Evolutionary conservation across 1,140 invertebrate genomes (phyloP).

Genomic region (Hycleus cichorii): DNA sequence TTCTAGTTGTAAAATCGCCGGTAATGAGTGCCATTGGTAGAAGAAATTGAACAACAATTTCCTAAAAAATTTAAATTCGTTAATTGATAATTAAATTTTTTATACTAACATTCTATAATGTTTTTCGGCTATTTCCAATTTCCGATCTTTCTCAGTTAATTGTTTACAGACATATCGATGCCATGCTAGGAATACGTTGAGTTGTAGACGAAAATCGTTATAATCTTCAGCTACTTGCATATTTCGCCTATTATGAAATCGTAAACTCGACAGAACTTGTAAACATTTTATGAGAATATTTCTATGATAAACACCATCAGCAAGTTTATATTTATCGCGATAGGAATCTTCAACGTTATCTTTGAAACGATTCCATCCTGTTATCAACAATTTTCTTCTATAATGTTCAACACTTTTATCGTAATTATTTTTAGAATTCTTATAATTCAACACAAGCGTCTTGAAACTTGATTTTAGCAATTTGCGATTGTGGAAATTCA

Average conservation of each 20-base stretch:
- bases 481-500: conserved; percentile 49
- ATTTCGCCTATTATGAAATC: too few relatives aligned
- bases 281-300: conserved; percentile 31
- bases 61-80: conserved; percentile 34
- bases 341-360: conserved; percentile 39
- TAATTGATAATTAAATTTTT: too few relatives aligned
- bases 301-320: conserved; percentile 37
- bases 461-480: conserved; percentile 46
- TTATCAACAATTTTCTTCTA: conserved; percentile 43
- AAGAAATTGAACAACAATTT: conserved; percentile 49
- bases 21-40: conserved; percentile 53
- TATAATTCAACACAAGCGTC: conserved; percentile 43
- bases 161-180: conserved; percentile 39
- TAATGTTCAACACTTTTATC: conserved; percentile 27
- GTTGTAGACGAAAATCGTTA: conserved; percentile 48
- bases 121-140: conserved; percentile 44
- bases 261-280: too few relatives aligned
- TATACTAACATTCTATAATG: conserved; percentile 40
- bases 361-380: conserved; percentile 41
- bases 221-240: conserved; percentile 54
- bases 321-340: conserved; percentile 27
- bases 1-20: conserved; percentile 51
- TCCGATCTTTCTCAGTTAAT: conserved; percentile 42
- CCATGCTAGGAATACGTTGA: conserved; percentile 47
- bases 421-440: conserved; percentile 43